A percentile compares a stretch with the other conserved stretches of the same genome.
Evolutionary conservation across 2,113 vertebrate species (phyloP).

Genomic region (Corythaeola cristata): DNA sequence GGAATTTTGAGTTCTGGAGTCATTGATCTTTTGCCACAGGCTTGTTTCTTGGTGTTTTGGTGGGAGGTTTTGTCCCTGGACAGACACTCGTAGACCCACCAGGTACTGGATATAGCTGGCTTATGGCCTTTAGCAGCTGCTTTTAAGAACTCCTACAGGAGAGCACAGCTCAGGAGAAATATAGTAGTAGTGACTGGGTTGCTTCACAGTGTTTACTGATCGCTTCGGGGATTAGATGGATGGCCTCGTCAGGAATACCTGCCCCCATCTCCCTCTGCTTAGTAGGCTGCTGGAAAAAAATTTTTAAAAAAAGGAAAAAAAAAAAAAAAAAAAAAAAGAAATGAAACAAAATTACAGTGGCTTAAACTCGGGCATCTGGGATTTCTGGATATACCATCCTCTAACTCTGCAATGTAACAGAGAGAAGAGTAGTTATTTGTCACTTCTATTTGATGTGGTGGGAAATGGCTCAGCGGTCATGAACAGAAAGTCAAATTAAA

Average conservation of each 20-base stretch:
- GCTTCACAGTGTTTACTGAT: not conserved
- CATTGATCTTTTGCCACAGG: not conserved
- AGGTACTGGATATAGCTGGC: not conserved
- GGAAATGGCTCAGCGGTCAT: not conserved
- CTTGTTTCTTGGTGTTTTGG: not conserved
- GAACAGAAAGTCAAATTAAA: not conserved
- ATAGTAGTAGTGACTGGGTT: not conserved
- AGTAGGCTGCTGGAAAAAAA: not conserved
- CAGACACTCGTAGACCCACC: not conserved
- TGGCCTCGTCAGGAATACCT: not conserved
- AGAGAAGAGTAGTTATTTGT: not conserved
- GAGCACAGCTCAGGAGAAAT: not conserved
- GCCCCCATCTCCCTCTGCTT: not conserved
- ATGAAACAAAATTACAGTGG: not conserved
- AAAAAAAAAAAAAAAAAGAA: not conserved
- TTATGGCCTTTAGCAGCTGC: not conserved
- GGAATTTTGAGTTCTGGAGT: not conserved
- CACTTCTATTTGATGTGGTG: not conserved
- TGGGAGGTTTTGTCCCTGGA: not conserved
- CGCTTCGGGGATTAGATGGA: no score
- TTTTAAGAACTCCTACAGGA: not conserved
- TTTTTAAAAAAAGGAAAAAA: not conserved
- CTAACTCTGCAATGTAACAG: accelerated
- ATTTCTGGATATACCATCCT: not conserved
- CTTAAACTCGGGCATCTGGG: not conserved